Percentiles rank a stretch among this genome's conserved stretches.
These are phyloP conservation scores for Taenaris catops DNA, from an alignment of 2,888 invertebrate species.

Conservation along the genomic window DNA sequence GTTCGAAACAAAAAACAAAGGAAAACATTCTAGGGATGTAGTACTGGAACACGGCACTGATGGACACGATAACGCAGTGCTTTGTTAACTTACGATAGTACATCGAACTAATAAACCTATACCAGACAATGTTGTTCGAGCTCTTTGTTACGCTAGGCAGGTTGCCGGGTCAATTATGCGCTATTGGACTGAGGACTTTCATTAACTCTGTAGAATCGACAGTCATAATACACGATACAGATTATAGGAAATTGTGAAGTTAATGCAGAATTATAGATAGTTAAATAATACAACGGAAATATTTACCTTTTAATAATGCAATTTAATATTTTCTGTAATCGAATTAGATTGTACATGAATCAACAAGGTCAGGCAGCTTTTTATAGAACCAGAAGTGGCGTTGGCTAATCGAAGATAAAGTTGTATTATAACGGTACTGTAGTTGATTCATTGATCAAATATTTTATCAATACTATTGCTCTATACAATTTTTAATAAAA, in stretches of 20 bases:
- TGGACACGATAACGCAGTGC: conserved; percentile 45
- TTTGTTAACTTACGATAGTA: conserved; percentile 50
- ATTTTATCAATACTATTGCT: no score
- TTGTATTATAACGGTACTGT: no score
- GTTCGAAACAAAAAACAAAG: conserved; percentile 38
- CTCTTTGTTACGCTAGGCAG: conserved; percentile 43
- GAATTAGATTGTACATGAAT: background rate
- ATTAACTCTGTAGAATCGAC: conserved; percentile 35
- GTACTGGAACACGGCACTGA: conserved; percentile 33
- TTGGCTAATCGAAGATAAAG: background rate
- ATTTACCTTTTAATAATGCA: conserved; percentile 4
- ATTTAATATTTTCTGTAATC: conserved; percentile 17
- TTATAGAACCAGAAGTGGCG: background rate
- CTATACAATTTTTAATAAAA: no score
- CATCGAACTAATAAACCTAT: conserved; percentile 50
- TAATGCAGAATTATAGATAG: conserved; percentile 6
- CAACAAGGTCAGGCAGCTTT: background rate
- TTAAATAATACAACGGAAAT: conserved; percentile 6
- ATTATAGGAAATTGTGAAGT: conserved; percentile 12
- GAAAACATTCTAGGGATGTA: conserved; percentile 7
- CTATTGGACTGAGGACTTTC: conserved; percentile 47
- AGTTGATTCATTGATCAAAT: no score
- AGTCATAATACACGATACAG: conserved; percentile 15
- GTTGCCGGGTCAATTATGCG: conserved; percentile 51
- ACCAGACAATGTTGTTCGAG: conserved; percentile 44